Percentiles rank a stretch among this genome's conserved stretches.
Conservation (phyloP, 2,888 invertebrate species). For the Orthosia gothica region DNA sequence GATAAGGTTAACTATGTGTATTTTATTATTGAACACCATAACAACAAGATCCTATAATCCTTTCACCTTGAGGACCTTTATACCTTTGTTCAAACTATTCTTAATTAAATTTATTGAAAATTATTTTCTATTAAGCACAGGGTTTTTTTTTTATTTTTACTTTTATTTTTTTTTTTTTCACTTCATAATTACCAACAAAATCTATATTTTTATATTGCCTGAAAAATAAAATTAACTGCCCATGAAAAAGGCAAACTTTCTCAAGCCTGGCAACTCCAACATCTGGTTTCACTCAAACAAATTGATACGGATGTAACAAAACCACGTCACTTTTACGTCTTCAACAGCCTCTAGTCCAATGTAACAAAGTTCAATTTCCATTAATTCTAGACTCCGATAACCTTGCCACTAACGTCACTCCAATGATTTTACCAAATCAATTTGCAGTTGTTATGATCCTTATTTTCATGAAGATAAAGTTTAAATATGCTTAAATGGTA, state of each 20-base stretch:
- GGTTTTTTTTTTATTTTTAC: too few relatives aligned
- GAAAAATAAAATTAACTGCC: not conserved
- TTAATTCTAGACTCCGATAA: not conserved
- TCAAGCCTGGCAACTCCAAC: constrained; percentile 32
- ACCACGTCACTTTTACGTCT: not conserved
- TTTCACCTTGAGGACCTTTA: too few relatives aligned
- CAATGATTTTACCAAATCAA: constrained; percentile 13
- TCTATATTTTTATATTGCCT: not conserved
- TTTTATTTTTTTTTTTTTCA: too few relatives aligned
- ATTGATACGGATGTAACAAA: constrained; percentile 56
- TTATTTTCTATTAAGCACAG: too few relatives aligned
- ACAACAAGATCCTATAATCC: too few relatives aligned
- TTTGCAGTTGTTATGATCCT: constrained; percentile 23
- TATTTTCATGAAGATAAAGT: accelerated
- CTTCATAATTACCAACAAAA: not conserved
- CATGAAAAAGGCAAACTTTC: constrained; percentile 2
- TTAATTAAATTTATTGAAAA: too few relatives aligned
- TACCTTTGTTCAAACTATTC: too few relatives aligned
- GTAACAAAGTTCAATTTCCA: accelerated
- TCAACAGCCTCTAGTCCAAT: not conserved
- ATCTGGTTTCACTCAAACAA: constrained; percentile 37
- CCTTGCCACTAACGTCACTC: constrained; percentile 7
- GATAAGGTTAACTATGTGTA: too few relatives aligned
- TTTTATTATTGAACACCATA: too few relatives aligned
- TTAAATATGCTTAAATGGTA: not conserved